Conservation (phyloP, 2,888 invertebrate genomes). For the Rhabditoides inermis region DNA sequence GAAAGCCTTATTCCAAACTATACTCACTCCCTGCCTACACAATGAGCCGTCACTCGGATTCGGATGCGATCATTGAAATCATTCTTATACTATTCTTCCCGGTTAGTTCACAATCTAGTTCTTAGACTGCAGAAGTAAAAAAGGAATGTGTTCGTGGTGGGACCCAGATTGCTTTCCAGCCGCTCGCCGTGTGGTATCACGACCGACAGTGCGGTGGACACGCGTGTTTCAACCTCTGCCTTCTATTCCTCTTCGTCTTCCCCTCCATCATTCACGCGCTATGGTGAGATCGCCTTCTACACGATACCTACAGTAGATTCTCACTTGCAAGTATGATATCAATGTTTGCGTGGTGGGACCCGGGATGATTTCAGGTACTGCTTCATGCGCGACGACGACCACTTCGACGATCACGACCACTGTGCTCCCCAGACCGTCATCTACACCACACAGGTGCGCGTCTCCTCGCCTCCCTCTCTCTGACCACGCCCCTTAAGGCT, state of each 20-base stretch:
- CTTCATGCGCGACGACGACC: constrained; percentile 19
- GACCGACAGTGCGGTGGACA: constrained; percentile 10
- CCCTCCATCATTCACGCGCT: constrained; percentile 25
- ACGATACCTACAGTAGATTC: too few relatives aligned
- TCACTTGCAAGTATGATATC: too few relatives aligned
- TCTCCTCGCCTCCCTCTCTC: too few relatives aligned
- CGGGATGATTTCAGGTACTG: too few relatives aligned
- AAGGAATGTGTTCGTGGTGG: too few relatives aligned
- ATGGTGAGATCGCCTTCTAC: too few relatives aligned
- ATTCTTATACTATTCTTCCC: constrained; percentile 19
- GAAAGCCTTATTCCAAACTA: too few relatives aligned
- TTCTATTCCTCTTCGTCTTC: constrained; percentile 16
- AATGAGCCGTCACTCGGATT: constrained; percentile 8
- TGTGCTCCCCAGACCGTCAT: too few relatives aligned
- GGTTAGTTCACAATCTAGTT: constrained; percentile 5
- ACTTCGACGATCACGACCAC: constrained; percentile 16
- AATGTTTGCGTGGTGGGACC: too few relatives aligned
- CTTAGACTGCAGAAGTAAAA: not conserved
- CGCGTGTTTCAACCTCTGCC: constrained; percentile 19
- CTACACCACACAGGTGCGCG: too few relatives aligned
- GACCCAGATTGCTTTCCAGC: constrained; percentile 13
- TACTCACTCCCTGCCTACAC: too few relatives aligned
- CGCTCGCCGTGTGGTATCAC: constrained; percentile 22
- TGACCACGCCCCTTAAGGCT: too few relatives aligned
- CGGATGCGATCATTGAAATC: constrained; percentile 17